A percentile compares a stretch with the other conserved stretches of the same genome.
Evolutionary conservation across 2,797 vertebrate genomes (phyloP).

Genomic region (Ctenopoma kingsleyae): DNA sequence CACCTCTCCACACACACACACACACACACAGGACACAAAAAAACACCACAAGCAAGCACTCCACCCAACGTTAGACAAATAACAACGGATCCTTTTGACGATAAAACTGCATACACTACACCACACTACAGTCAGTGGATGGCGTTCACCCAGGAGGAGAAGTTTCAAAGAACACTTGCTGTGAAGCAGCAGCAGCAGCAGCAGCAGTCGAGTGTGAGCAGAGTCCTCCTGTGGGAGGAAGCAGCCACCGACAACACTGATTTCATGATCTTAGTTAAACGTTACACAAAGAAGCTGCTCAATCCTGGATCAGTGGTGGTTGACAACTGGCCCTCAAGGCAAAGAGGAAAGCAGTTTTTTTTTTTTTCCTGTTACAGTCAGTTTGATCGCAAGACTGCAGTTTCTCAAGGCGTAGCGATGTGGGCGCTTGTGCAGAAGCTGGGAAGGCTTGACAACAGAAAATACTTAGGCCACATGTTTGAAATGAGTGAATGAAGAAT

Average conservation of each 20-base stretch:
- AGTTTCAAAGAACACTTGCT: slow-evolving; percentile 59
- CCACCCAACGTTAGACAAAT: slow-evolving; percentile 51
- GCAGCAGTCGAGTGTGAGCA: slow-evolving; percentile 22
- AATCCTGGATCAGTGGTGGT: slow-evolving; percentile 45
- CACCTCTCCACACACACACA: slow-evolving; percentile 20
- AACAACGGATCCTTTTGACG: slow-evolving; percentile 47
- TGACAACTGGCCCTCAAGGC: slow-evolving; percentile 58
- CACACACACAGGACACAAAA: slow-evolving; percentile 9
- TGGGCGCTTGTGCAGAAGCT: slow-evolving; percentile 40
- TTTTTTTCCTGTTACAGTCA: slow-evolving; percentile 13
- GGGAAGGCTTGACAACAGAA: slow-evolving; percentile 20
- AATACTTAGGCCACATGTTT: slow-evolving; percentile 53
- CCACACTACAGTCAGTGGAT: slow-evolving; percentile 49
- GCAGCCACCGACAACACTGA: slow-evolving; percentile 54
- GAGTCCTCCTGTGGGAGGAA: slow-evolving; percentile 46
- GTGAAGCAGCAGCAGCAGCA: slow-evolving; percentile 40
- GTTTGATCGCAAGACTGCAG: slow-evolving; percentile 41
- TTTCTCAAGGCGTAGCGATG: slow-evolving; percentile 57
- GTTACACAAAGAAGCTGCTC: slow-evolving; percentile 42
- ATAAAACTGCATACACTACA: slow-evolving; percentile 67
- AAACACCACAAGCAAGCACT: slow-evolving; percentile 36
- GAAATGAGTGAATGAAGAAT: slow-evolving; percentile 27
- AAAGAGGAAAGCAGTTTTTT: slow-evolving; percentile 26
- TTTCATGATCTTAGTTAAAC: slow-evolving; percentile 34
- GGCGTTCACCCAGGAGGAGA: slow-evolving; percentile 29